phyloP scores from a whole-genome alignment of 2,888 invertebrate genomes.

The Nomada ferruginata region DNA sequence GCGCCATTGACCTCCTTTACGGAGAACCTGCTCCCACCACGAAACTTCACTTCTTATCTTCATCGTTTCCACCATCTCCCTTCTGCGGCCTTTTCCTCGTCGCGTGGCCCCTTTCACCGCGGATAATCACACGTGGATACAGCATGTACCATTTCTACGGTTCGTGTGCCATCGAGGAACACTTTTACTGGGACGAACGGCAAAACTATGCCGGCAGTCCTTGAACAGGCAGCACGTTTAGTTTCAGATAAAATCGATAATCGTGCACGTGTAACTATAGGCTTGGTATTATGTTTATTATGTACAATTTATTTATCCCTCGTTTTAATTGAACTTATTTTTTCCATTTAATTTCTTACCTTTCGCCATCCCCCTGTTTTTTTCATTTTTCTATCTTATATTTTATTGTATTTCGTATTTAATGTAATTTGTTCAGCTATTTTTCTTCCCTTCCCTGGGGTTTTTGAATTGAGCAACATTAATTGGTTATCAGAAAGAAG shows the following conservation, averaged over 20 bases:
- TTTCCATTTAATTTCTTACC: too few species aligned
- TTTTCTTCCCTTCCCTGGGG: too few species aligned
- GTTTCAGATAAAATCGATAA: neutral
- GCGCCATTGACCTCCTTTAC: conserved; percentile 79
- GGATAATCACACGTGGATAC: conserved; percentile 34
- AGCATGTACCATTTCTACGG: conserved; percentile 59
- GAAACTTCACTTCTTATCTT: conserved; percentile 54
- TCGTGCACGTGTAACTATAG: too few species aligned
- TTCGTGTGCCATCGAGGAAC: conserved; percentile 36
- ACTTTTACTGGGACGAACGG: conserved; percentile 49
- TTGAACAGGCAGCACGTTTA: neutral
- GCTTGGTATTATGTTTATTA: too few species aligned
- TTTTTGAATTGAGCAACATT: too few species aligned
- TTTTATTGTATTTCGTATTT: too few species aligned
- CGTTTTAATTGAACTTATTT: too few species aligned
- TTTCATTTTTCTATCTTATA: too few species aligned
- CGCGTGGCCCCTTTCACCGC: conserved; percentile 50
- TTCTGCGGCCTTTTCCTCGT: conserved; percentile 9
- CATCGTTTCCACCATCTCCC: conserved; percentile 33
- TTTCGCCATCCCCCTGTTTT: too few species aligned
- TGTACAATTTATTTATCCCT: too few species aligned
- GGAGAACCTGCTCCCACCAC: conserved; percentile 76
- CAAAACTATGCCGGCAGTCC: neutral
- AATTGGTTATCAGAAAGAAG: too few species aligned
- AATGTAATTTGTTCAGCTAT: too few species aligned